Conservation (phyloP, 2,113 vertebrate genomes). For the Phalacrocorax carbo region DNA sequence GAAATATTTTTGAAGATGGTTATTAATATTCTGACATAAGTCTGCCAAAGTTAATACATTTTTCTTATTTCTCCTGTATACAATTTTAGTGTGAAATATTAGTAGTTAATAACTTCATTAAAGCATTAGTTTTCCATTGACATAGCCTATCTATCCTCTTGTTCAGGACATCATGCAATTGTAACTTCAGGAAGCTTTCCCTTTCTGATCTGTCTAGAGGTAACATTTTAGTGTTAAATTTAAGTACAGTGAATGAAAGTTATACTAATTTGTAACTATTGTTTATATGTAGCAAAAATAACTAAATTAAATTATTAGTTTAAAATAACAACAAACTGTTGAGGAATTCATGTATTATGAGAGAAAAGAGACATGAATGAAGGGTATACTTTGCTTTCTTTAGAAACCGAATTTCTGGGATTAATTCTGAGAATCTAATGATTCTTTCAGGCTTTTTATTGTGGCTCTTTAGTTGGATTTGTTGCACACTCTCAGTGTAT, state of each 20-base stretch:
- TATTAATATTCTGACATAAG: background rate
- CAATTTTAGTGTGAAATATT: background rate
- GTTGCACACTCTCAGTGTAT: background rate
- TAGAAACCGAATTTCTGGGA: background rate
- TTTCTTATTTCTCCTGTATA: background rate
- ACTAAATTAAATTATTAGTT: background rate
- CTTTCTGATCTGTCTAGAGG: background rate
- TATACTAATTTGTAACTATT: background rate
- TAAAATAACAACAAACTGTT: background rate
- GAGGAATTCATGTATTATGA: background rate
- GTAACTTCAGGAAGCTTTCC: background rate
- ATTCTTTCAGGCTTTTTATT: background rate
- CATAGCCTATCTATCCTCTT: background rate
- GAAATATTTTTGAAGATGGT: background rate
- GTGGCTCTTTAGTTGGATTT: background rate
- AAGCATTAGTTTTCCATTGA: background rate
- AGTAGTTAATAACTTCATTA: background rate
- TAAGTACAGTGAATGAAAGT: background rate
- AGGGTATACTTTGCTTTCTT: background rate
- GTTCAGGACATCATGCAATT: background rate
- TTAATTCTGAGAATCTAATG: background rate
- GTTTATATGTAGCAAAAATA: background rate
- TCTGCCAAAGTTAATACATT: background rate
- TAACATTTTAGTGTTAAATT: background rate
- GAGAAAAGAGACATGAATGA: background rate